These are phyloP conservation scores for Zosterops lateralis DNA, from an alignment of 2,113 vertebrate genomes.

Conservation along the genomic window DNA sequence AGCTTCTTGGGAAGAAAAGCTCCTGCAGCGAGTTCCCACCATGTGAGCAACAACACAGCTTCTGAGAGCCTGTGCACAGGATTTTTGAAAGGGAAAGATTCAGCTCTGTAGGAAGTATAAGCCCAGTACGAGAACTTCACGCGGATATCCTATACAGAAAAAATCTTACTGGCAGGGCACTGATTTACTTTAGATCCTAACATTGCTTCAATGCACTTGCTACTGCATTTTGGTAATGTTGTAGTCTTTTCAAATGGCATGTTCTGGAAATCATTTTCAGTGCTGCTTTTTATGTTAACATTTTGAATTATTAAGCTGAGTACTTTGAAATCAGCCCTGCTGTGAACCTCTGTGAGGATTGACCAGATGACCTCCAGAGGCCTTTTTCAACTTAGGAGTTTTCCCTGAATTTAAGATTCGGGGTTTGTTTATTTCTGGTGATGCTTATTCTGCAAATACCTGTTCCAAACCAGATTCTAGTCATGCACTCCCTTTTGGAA, in stretches of 20 bases:
- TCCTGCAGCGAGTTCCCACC: background rate
- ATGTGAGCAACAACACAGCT: fast-evolving
- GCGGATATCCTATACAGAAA: background rate
- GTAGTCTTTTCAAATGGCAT: background rate
- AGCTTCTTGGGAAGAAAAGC: background rate
- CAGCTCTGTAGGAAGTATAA: background rate
- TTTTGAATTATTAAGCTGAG: constrained; percentile 3
- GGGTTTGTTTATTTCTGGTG: constrained; percentile 34
- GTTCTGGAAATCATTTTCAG: constrained; percentile 2
- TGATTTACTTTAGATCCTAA: background rate
- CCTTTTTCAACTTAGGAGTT: background rate
- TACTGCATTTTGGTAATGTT: background rate
- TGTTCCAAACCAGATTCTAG: background rate
- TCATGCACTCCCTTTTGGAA: background rate
- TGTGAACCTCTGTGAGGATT: background rate
- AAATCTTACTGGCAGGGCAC: background rate
- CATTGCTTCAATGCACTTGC: background rate
- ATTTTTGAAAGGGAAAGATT: background rate
- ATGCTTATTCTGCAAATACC: constrained; percentile 7
- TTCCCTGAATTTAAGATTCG: background rate
- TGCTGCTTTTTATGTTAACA: background rate
- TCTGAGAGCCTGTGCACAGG: background rate
- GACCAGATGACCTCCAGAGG: background rate
- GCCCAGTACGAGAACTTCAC: background rate
- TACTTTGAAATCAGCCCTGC: background rate